Base-by-base conservation (phyloP, 1,140 invertebrate species). In the Phocides pigmalion region DNA sequence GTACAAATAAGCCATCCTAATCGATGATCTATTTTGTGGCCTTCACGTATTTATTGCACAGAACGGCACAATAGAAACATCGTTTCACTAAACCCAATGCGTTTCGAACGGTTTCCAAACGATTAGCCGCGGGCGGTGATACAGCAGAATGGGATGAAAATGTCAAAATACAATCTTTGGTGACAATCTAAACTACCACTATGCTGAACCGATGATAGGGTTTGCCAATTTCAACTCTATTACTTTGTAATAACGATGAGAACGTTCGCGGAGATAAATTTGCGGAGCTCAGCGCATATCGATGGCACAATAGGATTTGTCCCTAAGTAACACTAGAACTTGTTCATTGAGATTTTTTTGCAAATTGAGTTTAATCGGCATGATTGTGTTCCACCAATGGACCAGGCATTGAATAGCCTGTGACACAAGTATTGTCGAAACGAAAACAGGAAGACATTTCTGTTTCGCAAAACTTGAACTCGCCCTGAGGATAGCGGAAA, bases 161-260 rank as follows among this genome's bases (percentile, higher is more conserved):
- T 82, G 86, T 89, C 87, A 90, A 89, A 89, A 89, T 88, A 87
- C 84, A 87, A 89, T 89, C 84, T 84, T 44, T 59, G 67, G 70
- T 72, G 72, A 77, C 79, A 76, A 87, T 87, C 87, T 85, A 64
- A 69, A 69, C 56, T 35, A 22, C 56, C 25, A 62, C 17, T 17
- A 56, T 20, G 17, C 59, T 47, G 47, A 42, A 22, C 16, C 9
- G 12, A 32, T 12, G 41, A 41, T 22, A 25, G 32, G 28, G 12
- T 49, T 32, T 15, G 35, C 19, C 11, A 70, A 69, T 63, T 56
- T 61, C 12, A 66, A 74, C 64, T 66, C 51, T 79, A 74, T 17
- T 12, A 0, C 62, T 15, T 12, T 3, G 11, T 32, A 5, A 37
- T 62, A 70, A 68, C 28, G 46, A 28, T 19, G 9, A 28, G 16